Percentiles rank a stretch among this genome's conserved stretches.
phyloP scores from a whole-genome alignment of 2,797 vertebrate genomes.

The Argyrosomus regius region DNA sequence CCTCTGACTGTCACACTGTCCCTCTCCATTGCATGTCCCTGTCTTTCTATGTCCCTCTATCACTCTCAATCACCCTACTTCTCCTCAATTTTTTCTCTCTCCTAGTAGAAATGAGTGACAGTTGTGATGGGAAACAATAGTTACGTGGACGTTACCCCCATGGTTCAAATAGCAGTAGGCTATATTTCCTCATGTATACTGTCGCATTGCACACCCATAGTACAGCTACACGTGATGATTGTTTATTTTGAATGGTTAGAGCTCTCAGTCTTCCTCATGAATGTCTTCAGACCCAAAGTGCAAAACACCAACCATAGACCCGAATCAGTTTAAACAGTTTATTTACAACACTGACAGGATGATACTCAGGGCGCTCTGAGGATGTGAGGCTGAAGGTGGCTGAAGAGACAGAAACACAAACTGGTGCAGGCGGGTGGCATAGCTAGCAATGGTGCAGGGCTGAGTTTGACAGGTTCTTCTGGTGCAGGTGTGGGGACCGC shows the following conservation, averaged over 20 bases:
- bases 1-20: background rate
- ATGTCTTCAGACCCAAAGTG: too few relatives aligned
- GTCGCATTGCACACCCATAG: background rate
- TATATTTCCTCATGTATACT: background rate
- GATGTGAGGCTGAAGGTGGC: too few relatives aligned
- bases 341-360: too few relatives aligned
- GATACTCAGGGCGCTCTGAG: too few relatives aligned
- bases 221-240: background rate
- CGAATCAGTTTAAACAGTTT: too few relatives aligned
- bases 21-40: background rate
- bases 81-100: background rate
- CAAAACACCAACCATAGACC: too few relatives aligned
- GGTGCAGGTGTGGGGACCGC: too few relatives aligned
- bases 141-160: too few relatives aligned
- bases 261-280: background rate
- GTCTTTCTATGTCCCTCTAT: background rate
- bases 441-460: too few relatives aligned
- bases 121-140: background rate
- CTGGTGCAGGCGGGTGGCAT: too few relatives aligned
- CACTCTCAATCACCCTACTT: background rate
- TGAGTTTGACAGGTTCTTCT: too few relatives aligned
- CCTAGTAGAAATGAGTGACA: background rate
- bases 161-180: background rate
- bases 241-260: background rate
- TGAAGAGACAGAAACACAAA: too few relatives aligned